Conservation (phyloP, 2,888 invertebrate genomes). For the Coelopa pilipes region DNA sequence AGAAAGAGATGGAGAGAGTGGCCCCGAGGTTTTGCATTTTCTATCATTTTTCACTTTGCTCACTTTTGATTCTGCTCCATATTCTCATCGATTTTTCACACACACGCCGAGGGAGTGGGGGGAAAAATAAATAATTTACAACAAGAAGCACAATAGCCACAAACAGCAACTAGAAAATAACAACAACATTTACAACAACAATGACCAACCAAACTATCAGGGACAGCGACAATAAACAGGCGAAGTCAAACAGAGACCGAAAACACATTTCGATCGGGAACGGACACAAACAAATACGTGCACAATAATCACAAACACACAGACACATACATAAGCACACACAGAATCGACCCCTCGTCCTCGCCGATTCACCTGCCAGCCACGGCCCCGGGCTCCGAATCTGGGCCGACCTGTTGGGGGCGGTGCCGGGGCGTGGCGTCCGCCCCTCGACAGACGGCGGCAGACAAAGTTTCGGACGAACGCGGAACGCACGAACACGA, state of each 20-base stretch:
- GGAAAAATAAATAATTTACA: conserved; percentile 6
- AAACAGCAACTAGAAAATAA: too few species aligned
- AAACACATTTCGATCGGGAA: too few species aligned
- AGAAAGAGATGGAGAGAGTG: too few species aligned
- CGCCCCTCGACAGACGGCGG: neutral
- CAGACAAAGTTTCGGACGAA: neutral
- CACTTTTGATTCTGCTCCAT: conserved; percentile 29
- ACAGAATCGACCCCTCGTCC: neutral
- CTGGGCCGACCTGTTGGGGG: conserved; percentile 19
- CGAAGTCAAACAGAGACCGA: too few species aligned
- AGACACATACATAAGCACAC: neutral
- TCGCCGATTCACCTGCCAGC: neutral
- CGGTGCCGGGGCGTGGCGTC: neutral
- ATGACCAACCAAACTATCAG: neutral
- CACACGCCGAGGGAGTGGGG: neutral
- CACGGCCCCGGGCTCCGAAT: neutral
- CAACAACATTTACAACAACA: too few species aligned
- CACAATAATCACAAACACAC: too few species aligned
- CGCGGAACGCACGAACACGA: neutral
- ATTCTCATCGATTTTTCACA: conserved; percentile 35
- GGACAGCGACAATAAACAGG: neutral
- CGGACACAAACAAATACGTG: too few species aligned
- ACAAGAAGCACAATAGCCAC: too few species aligned
- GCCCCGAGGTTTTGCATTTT: neutral
- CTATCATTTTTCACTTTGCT: too few species aligned